Evolutionary conservation across 2,113 vertebrate species (phyloP).

Genomic region (Menidia beryllina): DNA sequence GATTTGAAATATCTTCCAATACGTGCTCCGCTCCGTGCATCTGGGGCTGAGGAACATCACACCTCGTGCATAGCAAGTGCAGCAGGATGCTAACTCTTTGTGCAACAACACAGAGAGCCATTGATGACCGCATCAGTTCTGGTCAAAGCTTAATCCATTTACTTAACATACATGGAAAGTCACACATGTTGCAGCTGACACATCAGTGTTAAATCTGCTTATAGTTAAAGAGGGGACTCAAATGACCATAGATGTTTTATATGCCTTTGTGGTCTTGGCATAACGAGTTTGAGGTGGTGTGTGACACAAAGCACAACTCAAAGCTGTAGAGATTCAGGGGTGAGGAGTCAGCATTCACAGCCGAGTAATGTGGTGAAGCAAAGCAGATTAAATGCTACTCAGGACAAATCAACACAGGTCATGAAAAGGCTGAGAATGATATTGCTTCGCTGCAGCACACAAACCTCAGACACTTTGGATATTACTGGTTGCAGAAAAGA

Average conservation of each 20-base stretch:
- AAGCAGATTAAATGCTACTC: constrained; percentile 66
- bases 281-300: neutral
- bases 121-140: constrained; percentile 56
- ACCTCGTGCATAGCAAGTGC: constrained; percentile 79
- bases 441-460: constrained; percentile 42
- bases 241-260: neutral
- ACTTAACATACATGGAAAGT: constrained; percentile 53
- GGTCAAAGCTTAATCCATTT: constrained; percentile 53
- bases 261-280: constrained; percentile 12
- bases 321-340: constrained; percentile 29
- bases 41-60: constrained; percentile 67
- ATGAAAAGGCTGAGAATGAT: constrained; percentile 54
- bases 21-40: constrained; percentile 64
- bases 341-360: constrained; percentile 61
- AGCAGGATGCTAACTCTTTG: constrained; percentile 72
- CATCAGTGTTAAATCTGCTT: constrained; percentile 13
- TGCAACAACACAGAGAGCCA: constrained; percentile 72
- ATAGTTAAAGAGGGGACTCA: neutral
- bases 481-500: neutral
- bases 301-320: constrained; percentile 3
- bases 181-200: constrained; percentile 13
- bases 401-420: constrained; percentile 68
- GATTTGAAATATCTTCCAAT: constrained; percentile 72
- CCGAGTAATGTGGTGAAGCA: constrained; percentile 59
- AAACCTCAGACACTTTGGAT: constrained; percentile 8